Conservation (phyloP, 2,113 vertebrate genomes). For the Anoplopoma fimbria region DNA sequence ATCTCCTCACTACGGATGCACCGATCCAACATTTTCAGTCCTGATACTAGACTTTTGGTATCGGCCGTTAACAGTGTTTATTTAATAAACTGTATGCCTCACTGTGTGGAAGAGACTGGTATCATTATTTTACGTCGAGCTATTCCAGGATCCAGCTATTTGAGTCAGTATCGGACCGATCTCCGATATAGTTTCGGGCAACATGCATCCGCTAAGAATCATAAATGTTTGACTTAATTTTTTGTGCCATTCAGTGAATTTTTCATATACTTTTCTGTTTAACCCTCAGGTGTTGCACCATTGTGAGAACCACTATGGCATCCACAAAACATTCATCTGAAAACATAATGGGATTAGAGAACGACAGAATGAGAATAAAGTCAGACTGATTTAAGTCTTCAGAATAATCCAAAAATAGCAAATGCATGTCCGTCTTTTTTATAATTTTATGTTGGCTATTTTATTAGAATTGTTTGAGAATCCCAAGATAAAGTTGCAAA, state of each 20-base stretch:
- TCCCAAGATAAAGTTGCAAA: conserved; percentile 11
- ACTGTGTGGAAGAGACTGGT: no score
- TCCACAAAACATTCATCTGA: neutral
- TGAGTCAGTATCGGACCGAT: no score
- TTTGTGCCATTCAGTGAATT: no score
- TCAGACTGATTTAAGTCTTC: neutral
- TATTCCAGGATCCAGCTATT: no score
- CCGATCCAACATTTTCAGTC: no score
- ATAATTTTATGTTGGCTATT: neutral
- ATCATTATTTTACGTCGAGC: no score
- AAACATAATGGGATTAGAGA: neutral
- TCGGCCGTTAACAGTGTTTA: no score
- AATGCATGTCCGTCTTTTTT: neutral
- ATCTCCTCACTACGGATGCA: neutral
- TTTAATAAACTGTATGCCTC: no score
- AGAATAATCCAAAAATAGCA: neutral
- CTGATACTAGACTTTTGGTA: no score
- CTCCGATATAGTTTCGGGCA: no score
- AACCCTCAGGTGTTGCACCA: neutral
- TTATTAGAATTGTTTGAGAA: conserved; percentile 19
- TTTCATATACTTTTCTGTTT: neutral
- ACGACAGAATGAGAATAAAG: neutral
- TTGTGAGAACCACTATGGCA: neutral
- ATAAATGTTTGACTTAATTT: neutral
- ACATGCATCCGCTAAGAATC: neutral